phyloP scores from a whole-genome alignment of 2,888 invertebrate species.

The Arctia plantaginis region DNA sequence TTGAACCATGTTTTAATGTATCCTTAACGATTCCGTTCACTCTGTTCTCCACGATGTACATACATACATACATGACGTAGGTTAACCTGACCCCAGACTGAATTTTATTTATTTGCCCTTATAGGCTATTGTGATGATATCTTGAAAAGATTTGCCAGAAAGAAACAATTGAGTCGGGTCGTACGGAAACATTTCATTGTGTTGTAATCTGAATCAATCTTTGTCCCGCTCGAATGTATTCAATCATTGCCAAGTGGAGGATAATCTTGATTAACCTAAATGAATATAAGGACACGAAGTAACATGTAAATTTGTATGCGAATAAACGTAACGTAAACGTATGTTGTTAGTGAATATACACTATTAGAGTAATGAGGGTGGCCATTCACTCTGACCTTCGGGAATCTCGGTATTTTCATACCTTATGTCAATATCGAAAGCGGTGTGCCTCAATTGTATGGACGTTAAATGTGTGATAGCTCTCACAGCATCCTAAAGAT shows the following conservation, averaged over 20 bases:
- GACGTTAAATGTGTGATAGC: neutral
- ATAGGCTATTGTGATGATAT: conserved; percentile 2
- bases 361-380: conserved; percentile 1
- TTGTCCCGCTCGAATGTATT: conserved; percentile 25
- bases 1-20: no score
- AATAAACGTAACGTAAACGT: neutral
- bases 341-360: neutral
- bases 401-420: neutral
- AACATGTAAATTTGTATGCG: neutral
- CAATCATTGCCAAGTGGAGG: conserved; percentile 33
- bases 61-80: neutral
- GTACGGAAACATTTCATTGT: conserved; percentile 5
- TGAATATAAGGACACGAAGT: conserved; percentile 25
- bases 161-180: conserved; percentile 6
- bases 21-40: no score
- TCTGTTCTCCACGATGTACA: no score
- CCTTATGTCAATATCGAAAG: no score
- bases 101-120: conserved; percentile 1
- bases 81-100: neutral
- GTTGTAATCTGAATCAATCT: conserved; percentile 20
- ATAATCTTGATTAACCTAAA: conserved; percentile 43
- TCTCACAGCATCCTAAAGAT: neutral
- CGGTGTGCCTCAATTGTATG: no score
- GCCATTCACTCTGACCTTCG: neutral
- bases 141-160: conserved; percentile 15